Evolutionary conservation across 2,888 invertebrate genomes (phyloP).

Genomic region (Callosobruchus maculatus): DNA sequence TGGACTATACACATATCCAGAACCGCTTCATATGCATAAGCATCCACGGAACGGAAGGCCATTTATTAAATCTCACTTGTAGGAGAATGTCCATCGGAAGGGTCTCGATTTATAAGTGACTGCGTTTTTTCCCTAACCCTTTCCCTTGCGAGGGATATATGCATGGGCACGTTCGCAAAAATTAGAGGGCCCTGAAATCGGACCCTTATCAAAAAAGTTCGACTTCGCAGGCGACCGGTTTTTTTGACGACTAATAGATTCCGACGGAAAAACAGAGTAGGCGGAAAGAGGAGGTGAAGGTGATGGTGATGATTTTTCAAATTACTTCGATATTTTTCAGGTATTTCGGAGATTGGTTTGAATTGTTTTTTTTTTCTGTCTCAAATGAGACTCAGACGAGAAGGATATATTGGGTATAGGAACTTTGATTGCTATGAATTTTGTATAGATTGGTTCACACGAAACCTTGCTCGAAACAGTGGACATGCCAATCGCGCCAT

Average conservation of each 20-base stretch:
- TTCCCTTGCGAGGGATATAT: background rate
- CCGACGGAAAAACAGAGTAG: background rate
- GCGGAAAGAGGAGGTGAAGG: background rate
- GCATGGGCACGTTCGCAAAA: conserved; percentile 7
- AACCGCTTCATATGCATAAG: background rate
- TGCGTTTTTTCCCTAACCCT: conserved; percentile 15
- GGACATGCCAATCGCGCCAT: too few relatives aligned
- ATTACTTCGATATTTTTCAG: too few relatives aligned
- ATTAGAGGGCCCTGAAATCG: conserved; percentile 15
- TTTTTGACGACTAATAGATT: background rate
- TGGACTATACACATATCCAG: background rate
- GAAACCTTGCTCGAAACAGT: too few relatives aligned
- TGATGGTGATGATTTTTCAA: too few relatives aligned
- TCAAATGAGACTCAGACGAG: too few relatives aligned
- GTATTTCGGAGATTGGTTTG: too few relatives aligned
- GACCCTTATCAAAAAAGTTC: conserved; percentile 21
- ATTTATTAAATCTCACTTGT: background rate
- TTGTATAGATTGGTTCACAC: too few relatives aligned
- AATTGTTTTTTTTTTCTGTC: too few relatives aligned
- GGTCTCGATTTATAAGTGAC: conserved; percentile 23
- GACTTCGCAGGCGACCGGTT: conserved; percentile 9
- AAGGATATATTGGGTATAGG: too few relatives aligned
- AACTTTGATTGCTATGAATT: too few relatives aligned
- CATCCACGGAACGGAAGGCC: background rate
- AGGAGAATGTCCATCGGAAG: conserved; percentile 6